Conservation (phyloP, 2,113 vertebrate genomes). For the Megatriorchis doriae region DNA sequence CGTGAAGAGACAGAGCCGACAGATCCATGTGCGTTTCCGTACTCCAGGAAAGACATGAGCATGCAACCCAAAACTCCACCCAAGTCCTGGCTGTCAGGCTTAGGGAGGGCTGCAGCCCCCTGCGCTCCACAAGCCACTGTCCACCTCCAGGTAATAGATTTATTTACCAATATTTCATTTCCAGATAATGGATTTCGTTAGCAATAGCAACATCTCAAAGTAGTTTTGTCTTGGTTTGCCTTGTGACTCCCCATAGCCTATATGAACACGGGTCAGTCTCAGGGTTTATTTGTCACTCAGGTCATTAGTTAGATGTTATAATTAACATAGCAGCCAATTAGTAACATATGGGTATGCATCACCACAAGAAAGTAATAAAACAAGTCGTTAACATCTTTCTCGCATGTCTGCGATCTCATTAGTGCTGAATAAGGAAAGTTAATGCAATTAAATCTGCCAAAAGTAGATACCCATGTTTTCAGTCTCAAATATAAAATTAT, state of each 20-base stretch:
- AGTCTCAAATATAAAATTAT: neutral
- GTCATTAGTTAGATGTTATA: neutral
- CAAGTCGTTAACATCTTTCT: rapidly evolving
- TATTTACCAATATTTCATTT: neutral
- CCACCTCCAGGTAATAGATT: neutral
- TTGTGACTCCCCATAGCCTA: no score
- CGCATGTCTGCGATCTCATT: rapidly evolving
- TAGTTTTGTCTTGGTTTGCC: neutral
- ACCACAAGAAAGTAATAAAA: neutral
- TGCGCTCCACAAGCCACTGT: neutral
- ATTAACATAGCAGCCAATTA: neutral
- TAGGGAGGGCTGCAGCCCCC: neutral
- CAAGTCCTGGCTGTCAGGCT: neutral
- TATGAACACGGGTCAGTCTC: rapidly evolving
- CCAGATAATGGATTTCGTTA: neutral
- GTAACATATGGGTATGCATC: neutral
- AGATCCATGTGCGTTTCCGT: rapidly evolving
- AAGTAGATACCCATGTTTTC: neutral
- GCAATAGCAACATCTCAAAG: neutral
- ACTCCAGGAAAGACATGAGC: no score
- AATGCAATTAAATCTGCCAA: no score
- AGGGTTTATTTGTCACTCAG: neutral
- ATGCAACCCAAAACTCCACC: neutral
- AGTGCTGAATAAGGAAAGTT: neutral
- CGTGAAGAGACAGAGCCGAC: rapidly evolving